Percentiles rank a stretch among this genome's conserved stretches.
These are phyloP conservation scores for Tanypteryx hageni DNA, from an alignment of 2,888 invertebrate species.

Conservation along the genomic window DNA sequence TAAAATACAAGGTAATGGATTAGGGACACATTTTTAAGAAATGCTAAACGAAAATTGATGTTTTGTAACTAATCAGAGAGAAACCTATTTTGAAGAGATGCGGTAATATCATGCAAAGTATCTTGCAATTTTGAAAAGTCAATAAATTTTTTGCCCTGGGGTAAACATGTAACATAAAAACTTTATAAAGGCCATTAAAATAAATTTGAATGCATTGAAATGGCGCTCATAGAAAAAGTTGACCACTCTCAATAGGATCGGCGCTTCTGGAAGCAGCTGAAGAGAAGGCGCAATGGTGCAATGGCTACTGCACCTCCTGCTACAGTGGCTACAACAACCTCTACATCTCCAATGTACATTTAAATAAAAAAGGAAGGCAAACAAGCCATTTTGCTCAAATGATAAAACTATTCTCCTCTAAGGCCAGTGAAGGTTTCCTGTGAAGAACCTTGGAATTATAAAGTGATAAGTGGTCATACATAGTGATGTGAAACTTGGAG, in stretches of 20 bases:
- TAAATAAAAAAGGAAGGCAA: conserved; percentile 21
- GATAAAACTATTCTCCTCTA: background rate
- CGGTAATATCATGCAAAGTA: too few relatives aligned
- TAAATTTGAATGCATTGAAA: too few relatives aligned
- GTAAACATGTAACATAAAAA: too few relatives aligned
- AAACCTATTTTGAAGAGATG: too few relatives aligned
- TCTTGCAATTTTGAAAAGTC: too few relatives aligned
- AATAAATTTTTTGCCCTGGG: too few relatives aligned
- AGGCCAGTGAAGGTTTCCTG: background rate
- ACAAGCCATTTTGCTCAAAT: conserved; percentile 44
- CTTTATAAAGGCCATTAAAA: too few relatives aligned
- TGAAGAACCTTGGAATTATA: background rate
- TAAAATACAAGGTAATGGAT: too few relatives aligned
- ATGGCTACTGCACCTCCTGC: conserved; percentile 40
- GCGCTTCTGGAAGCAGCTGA: conserved; percentile 88
- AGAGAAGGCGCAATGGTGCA: conserved; percentile 80
- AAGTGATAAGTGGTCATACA: background rate
- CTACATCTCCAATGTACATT: conserved; percentile 50
- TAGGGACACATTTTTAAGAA: too few relatives aligned
- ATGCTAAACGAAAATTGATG: too few relatives aligned
- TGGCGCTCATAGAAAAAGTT: too few relatives aligned
- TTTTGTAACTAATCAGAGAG: too few relatives aligned
- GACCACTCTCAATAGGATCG: conserved; percentile 76
- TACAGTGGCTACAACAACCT: conserved; percentile 30
- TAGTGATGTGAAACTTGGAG: conserved; percentile 27